Conservation (phyloP, 2,113 vertebrate species). For the Scatophagus argus region DNA sequence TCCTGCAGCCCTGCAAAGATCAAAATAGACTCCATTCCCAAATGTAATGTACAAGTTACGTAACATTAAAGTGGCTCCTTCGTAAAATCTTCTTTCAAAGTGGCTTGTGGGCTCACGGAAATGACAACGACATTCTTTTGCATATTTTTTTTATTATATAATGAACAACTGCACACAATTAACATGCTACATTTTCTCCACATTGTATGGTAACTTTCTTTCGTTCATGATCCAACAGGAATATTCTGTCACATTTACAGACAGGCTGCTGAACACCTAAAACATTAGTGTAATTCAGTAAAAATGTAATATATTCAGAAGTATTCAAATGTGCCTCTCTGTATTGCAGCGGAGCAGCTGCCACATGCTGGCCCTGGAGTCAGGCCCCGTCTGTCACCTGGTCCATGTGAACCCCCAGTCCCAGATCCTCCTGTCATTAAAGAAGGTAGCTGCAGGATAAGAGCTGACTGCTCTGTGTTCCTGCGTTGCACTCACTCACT, state of each 20-base stretch:
- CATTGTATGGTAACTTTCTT: neutral
- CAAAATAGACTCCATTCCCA: neutral
- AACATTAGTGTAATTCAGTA: neutral
- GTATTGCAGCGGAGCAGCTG: neutral
- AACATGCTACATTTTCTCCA: neutral
- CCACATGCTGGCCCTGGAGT: neutral
- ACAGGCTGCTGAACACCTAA: neutral
- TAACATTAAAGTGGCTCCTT: neutral
- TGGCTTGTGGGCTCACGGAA: neutral
- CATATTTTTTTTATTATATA: neutral
- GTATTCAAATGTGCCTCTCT: neutral
- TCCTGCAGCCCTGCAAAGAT: neutral
- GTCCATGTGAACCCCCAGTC: neutral
- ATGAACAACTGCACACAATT: neutral
- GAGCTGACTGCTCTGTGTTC: neutral
- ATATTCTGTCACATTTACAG: no score
- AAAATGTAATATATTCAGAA: neutral
- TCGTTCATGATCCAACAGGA: neutral
- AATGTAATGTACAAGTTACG: neutral
- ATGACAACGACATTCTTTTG: neutral
- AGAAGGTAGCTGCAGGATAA: neutral
- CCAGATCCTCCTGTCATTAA: neutral
- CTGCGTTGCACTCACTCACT: neutral
- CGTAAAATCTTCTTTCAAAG: neutral
- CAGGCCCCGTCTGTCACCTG: neutral